A percentile compares a stretch with the other conserved stretches of the same genome.
Conservation (phyloP, 2,888 invertebrate species). For the Halocaridina rubra region DNA sequence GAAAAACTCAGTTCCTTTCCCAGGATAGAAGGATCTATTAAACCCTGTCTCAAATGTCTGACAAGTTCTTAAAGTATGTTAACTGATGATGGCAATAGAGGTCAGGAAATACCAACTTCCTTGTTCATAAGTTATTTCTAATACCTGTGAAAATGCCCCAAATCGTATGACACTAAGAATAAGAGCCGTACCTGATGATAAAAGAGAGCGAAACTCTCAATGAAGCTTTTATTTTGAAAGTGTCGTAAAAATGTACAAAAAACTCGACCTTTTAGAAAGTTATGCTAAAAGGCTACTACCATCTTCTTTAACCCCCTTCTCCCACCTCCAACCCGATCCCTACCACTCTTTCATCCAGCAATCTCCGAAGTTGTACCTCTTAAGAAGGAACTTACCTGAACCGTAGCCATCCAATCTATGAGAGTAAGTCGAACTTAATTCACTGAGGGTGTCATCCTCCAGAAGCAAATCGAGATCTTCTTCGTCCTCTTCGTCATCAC, state of each 20-base stretch:
- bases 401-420: conserved; percentile 45
- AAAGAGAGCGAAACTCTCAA: no score
- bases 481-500: not conserved
- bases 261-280: not conserved
- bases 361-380: not conserved
- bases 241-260: not conserved
- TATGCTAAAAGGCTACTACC: not conserved
- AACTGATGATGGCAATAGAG: no score
- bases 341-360: not conserved
- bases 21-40: no score
- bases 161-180: no score
- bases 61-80: no score
- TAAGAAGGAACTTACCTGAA: conserved; percentile 54
- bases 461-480: not conserved
- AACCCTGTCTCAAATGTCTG: no score
- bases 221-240: no score
- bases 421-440: conserved; percentile 36
- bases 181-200: no score
- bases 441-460: conserved; percentile 41
- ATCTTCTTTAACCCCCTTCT: not conserved
- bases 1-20: no score
- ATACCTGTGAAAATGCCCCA: no score
- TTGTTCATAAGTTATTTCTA: no score
- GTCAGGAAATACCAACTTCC: no score
- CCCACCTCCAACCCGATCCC: not conserved